Evolutionary conservation across 2,888 invertebrate species (phyloP), one percentile per base, ranked within the genome.

Genomic region (Chloroclystis v-ata): DNA sequence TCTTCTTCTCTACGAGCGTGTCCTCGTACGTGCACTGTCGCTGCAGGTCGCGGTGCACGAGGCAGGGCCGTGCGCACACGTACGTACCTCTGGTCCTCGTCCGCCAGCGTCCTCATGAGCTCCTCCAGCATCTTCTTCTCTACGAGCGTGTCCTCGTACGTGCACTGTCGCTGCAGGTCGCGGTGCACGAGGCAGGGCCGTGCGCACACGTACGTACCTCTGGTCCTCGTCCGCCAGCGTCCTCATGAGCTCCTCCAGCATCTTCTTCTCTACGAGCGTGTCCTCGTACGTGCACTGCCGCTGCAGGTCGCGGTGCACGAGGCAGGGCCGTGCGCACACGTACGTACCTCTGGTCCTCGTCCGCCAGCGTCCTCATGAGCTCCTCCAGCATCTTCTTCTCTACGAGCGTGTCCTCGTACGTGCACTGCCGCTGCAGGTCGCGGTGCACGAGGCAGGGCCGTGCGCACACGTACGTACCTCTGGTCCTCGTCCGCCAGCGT

Each of bases 321-420:
- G 76, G 91, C 13, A 92, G 59, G 71, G 50, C 83, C 79, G 61
- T 91, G 91, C 38, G 80, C 0, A 67, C 63, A 1, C 48, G n/a
- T n/a, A n/a, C n/a, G 9, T 33, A 46, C 90, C 85, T 82, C 59
- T 88, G 80, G 63, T 92, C 91, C 66, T 92, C 92, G 66, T 91
- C 90, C 25, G 90, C 84, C 0, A 92, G 82, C n/a, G 89, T 82
- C 58, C 85, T 81, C 55, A 90, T 80, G 24, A 92, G 80, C 28
- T 91, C 90, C 57, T 92, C 91, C 4, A 91, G 72, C 80, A 91
- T 87, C 59, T 89, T 89, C 79, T 91, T 91, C 65, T 92, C 92
- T 43, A 87, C 80, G 4, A 91, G 72, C 11, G 83, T 85, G 47
- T 92, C 90, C 56, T 91, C 90, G 49, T 89, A 90, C 50, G 83